A percentile compares a stretch with the other conserved stretches of the same genome.
phyloP scores from a whole-genome alignment of 2,113 vertebrate species.

The Pyrgilauda ruficollis region DNA sequence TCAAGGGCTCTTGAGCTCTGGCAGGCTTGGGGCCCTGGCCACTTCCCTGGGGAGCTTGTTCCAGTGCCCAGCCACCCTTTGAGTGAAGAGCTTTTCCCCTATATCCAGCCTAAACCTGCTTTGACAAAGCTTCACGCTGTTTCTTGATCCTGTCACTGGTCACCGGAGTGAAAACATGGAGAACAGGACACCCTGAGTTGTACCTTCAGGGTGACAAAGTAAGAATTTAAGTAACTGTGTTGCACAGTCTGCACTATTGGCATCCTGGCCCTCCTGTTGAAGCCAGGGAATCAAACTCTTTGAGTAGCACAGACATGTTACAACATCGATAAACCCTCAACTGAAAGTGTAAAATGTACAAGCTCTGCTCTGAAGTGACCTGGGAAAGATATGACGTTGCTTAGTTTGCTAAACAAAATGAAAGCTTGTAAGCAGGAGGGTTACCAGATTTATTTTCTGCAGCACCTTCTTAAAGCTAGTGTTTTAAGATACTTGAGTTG shows the following conservation, averaged over 20 bases:
- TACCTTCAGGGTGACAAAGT: neutral
- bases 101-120: neutral
- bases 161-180: neutral
- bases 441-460: neutral
- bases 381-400: neutral
- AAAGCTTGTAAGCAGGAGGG: neutral
- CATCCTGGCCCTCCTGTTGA: neutral
- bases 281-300: neutral
- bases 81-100: neutral
- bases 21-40: neutral
- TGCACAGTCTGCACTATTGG: neutral
- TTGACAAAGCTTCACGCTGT: neutral
- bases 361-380: neutral
- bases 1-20: neutral
- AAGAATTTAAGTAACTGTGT: neutral
- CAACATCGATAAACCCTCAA: neutral
- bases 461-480: neutral
- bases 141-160: neutral
- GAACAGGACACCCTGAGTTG: neutral
- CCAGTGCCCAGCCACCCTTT: neutral
- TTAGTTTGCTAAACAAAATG: neutral
- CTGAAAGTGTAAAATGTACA: neutral
- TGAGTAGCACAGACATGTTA: neutral
- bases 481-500: neutral
- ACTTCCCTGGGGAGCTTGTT: neutral